Percentiles rank a stretch among this genome's conserved stretches.
These are phyloP conservation scores for Aplodontia rufa DNA, from an alignment of 2,113 vertebrate species.

Conservation along the genomic window DNA sequence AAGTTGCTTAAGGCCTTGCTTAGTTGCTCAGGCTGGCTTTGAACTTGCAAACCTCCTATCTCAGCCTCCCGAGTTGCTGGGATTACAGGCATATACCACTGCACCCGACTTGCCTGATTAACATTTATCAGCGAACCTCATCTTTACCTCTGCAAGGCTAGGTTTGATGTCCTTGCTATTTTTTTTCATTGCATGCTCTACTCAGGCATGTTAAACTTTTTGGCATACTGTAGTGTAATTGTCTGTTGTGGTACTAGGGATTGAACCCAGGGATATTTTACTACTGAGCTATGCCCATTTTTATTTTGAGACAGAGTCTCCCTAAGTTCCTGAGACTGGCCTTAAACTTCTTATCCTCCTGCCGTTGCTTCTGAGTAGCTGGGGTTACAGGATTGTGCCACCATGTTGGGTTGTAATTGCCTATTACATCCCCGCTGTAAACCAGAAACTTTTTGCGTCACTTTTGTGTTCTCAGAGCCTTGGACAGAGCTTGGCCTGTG, in stretches of 20 bases:
- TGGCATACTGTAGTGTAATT: background rate
- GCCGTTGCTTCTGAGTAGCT: background rate
- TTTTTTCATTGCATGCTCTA: background rate
- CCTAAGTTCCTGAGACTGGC: too few species aligned
- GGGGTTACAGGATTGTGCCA: background rate
- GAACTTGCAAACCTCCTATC: too few species aligned
- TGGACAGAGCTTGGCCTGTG: background rate
- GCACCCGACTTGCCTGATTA: too few species aligned
- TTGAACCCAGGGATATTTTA: too few species aligned
- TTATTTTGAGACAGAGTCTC: too few species aligned
- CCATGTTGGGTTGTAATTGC: background rate
- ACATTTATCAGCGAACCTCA: background rate
- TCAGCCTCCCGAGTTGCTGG: too few species aligned
- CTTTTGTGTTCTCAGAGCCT: background rate
- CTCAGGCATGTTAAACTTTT: conserved; percentile 6
- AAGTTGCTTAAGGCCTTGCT: too few species aligned
- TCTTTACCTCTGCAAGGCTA: background rate
- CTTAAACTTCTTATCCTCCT: too few species aligned
- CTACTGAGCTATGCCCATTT: too few species aligned
- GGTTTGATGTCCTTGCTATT: background rate
- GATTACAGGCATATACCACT: too few species aligned
- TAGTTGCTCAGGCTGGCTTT: too few species aligned
- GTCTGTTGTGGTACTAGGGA: background rate
- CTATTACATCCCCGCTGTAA: background rate
- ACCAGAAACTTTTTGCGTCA: conserved; percentile 14